These are phyloP conservation scores for Dexiosoma caninum DNA, from an alignment of 2,888 invertebrate species.

Conservation along the genomic window DNA sequence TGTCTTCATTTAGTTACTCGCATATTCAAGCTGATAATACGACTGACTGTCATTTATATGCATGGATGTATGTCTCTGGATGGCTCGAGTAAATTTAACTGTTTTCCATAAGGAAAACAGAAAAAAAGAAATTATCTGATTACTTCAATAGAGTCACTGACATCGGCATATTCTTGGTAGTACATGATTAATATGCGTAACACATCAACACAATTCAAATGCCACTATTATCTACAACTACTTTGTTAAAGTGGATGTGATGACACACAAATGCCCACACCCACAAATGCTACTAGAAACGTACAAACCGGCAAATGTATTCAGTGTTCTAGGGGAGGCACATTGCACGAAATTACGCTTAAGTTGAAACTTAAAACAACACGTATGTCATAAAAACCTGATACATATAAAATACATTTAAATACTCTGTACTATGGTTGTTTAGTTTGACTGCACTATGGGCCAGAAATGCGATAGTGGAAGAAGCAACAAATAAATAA, in stretches of 20 bases:
- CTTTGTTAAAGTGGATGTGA: neutral
- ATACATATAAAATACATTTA: slow-evolving; percentile 26
- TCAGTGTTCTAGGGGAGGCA: neutral
- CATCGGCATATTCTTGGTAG: neutral
- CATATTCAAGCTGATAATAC: neutral
- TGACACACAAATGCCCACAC: neutral
- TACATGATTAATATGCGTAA: slow-evolving; percentile 55
- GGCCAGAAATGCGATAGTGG: neutral
- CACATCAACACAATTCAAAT: slow-evolving; percentile 46
- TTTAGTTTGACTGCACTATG: neutral
- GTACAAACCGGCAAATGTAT: neutral
- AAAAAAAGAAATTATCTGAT: slow-evolving; percentile 31
- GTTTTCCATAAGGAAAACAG: too few species aligned
- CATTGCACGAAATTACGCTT: slow-evolving; percentile 36
- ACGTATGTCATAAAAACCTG: slow-evolving; percentile 22
- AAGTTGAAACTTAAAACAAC: slow-evolving; percentile 26
- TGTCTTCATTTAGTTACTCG: slow-evolving; percentile 8
- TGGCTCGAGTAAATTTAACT: slow-evolving; percentile 22
- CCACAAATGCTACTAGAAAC: neutral
- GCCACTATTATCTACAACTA: slow-evolving; percentile 5
- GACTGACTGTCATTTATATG: neutral
- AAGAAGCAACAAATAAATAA: too few species aligned
- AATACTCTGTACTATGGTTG: neutral
- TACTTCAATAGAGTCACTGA: slow-evolving; percentile 17
- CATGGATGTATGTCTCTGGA: neutral